A percentile compares a stretch with the other conserved stretches of the same genome.
These are phyloP conservation scores for Columba livia DNA, from an alignment of 2,113 vertebrate genomes.

Conservation along the genomic window DNA sequence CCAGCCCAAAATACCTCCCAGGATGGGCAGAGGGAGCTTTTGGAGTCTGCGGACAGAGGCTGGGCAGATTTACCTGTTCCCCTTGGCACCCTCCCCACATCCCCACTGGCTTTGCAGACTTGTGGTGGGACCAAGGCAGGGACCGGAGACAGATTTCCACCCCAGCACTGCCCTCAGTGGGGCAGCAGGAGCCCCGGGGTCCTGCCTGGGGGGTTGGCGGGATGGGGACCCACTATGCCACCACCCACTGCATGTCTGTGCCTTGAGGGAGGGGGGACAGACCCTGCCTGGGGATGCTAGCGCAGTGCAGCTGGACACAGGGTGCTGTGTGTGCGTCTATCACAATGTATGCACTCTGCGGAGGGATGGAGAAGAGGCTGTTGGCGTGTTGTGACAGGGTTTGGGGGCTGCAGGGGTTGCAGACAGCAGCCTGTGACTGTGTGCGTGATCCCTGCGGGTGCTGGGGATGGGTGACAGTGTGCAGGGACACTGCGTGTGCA, in stretches of 20 bases:
- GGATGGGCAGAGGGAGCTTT: neutral
- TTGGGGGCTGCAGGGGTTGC: neutral
- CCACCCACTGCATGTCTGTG: accelerated
- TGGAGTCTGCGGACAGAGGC: neutral
- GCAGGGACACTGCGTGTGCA: neutral
- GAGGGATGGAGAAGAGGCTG: neutral
- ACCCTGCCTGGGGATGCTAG: neutral
- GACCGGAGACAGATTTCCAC: neutral
- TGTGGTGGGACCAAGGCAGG: neutral
- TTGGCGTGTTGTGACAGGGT: neutral
- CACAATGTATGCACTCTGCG: neutral
- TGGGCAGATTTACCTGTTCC: neutral
- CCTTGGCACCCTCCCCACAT: no score
- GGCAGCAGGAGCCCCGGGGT: neutral
- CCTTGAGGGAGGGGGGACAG: neutral
- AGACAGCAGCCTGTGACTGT: neutral
- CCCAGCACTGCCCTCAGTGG: neutral
- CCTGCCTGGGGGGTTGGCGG: neutral
- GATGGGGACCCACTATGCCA: neutral
- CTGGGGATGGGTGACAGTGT: neutral
- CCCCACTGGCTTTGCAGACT: neutral
- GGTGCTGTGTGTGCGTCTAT: neutral
- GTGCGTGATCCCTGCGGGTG: neutral
- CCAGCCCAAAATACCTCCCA: neutral
- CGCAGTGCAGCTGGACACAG: accelerated